Conservation (phyloP, 2,797 vertebrate species). For the Ctenopoma multispine region DNA sequence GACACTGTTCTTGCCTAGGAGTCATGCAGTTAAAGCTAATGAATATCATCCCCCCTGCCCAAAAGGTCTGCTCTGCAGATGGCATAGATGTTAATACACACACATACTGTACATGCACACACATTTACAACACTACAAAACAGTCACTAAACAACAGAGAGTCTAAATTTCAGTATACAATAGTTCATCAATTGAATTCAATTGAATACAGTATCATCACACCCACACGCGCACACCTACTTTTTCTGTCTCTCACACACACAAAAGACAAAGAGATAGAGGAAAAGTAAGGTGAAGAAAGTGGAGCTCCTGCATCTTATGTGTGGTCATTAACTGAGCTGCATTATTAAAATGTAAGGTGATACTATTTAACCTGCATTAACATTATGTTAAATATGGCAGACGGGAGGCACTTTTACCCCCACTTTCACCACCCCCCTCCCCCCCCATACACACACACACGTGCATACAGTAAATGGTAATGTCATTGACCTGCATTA, state of each 20-base stretch:
- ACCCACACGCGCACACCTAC: not conserved
- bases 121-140: conserved; percentile 10
- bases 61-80: conserved; percentile 71
- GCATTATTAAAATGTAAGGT: conserved; percentile 63
- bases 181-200: not conserved
- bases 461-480: not conserved
- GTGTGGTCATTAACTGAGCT: conserved; percentile 47
- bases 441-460: conserved; percentile 8
- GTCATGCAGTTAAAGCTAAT: conserved; percentile 76
- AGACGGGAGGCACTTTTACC: conserved; percentile 15
- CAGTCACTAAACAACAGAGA: conserved; percentile 18
- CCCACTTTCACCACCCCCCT: too few species aligned
- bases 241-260: not conserved
- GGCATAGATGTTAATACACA: conserved; percentile 44
- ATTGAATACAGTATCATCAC: too few species aligned
- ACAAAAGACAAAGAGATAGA: not conserved
- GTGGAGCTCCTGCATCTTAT: conserved; percentile 16
- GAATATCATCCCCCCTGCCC: conserved; percentile 61
- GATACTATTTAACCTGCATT: conserved; percentile 60
- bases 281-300: conserved; percentile 19
- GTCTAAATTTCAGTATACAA: conserved; percentile 1
- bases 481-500: conserved; percentile 64
- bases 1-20: conserved; percentile 40
- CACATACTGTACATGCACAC: conserved; percentile 5
- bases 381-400: conserved; percentile 52